Conservation (phyloP, 2,113 vertebrate species). For the Xyrauchen texanus region DNA sequence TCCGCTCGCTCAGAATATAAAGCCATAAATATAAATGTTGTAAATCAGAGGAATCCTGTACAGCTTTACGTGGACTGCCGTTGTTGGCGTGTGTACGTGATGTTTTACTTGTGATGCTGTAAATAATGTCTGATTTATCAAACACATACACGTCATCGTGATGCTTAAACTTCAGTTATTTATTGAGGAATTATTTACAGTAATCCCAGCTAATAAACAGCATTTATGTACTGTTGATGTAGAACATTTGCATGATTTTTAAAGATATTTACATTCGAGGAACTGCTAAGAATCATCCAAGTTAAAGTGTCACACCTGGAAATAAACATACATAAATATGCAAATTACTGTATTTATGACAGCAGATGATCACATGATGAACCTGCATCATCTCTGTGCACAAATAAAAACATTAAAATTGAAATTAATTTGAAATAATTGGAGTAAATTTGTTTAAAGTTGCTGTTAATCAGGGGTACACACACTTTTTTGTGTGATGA, state of each 20-base stretch:
- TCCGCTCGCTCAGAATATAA: background rate
- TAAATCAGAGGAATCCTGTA: background rate
- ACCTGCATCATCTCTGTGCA: background rate
- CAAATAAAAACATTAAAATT: too few relatives aligned
- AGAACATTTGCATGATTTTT: conserved; percentile 17
- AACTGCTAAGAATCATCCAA: background rate
- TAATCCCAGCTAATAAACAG: background rate
- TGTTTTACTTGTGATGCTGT: background rate
- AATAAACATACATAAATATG: background rate
- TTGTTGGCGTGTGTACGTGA: background rate
- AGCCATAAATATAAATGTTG: background rate
- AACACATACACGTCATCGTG: background rate
- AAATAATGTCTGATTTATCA: background rate
- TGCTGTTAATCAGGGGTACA: too few relatives aligned
- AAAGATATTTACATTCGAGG: background rate
- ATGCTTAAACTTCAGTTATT: background rate
- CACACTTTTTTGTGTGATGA: too few relatives aligned
- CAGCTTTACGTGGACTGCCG: background rate
- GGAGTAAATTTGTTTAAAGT: too few relatives aligned
- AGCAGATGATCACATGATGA: background rate
- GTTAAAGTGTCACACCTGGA: background rate
- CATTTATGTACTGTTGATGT: background rate
- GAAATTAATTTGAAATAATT: too few relatives aligned
- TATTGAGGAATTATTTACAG: background rate
- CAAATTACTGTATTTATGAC: background rate